Evolutionary conservation across 2,888 invertebrate species (phyloP), one percentile per base, ranked within the genome.

Genomic region (Plebejus melissa): DNA sequence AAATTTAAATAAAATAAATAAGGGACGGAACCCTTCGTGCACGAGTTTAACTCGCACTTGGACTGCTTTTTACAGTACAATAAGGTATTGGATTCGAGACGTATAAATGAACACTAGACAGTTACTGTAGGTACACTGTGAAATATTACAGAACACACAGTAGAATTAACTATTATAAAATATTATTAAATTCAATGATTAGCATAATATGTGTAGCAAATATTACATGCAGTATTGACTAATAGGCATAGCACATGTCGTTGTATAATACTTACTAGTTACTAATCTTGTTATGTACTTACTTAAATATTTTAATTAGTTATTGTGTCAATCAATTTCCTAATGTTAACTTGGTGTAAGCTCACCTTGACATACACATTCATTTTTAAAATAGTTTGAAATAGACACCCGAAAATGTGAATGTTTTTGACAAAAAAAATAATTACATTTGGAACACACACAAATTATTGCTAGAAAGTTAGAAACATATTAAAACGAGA

Each of bases 241-340:
- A 58, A n/a, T 58, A 22, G 58, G 9, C 28, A 65, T 60, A 60
- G 16, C 22, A 1, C 22, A 58, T 58, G 5, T n/a, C 9, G 11
- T 65, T 65, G 32, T 65, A 65, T 65, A 65, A 36, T 32, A 65
- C 11, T 60, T 28, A 60, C 65, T 65, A 36, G 36, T 60, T 28
- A 60, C 65, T 65, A 36, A 65, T 36, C 65, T 36, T 2, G 65
- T 28, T 60, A 16, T 65, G 32, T 32, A 32, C 11, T 65, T 32
- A 32, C 11, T 65, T 65, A 5, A 65, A 65, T 65, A 65, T 65
- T 65, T 13, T 65, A 65, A 65, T 65, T 36, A 65, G 65, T 65
- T 28, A 16, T 65, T 36, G 16, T 32, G 32, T 65, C 16, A 36
- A 28, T 65, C 22, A 28, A 5, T 65, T 36, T 65, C 32, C 13